A percentile compares a stretch with the other conserved stretches of the same genome.
Evolutionary conservation across 2,888 invertebrate species (phyloP).

Genomic region (Plemyria rubiginata): DNA sequence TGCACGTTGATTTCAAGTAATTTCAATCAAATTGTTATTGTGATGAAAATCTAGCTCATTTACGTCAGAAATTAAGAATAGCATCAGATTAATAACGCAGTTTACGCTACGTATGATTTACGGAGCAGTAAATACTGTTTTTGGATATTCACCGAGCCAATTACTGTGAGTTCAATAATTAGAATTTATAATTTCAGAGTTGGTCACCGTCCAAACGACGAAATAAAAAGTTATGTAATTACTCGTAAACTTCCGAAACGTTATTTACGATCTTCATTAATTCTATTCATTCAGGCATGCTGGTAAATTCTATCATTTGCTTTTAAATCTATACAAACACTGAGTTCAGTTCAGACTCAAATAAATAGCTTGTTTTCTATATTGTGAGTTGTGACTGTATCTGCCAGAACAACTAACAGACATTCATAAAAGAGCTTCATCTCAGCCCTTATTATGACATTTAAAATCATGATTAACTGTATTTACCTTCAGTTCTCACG

Average conservation of each 20-base stretch:
- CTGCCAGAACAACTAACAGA: no score
- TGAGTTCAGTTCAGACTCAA: no score
- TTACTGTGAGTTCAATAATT: conserved; percentile 16
- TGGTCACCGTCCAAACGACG: conserved; percentile 10
- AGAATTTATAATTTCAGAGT: conserved; percentile 12
- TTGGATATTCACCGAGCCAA: conserved; percentile 4
- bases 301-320: background rate
- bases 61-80: no score
- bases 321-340: background rate
- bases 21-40: background rate
- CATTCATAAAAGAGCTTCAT: no score
- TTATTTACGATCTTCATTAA: conserved; percentile 6
- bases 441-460: no score
- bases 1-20: background rate
- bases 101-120: background rate
- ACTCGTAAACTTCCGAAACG: conserved; percentile 2
- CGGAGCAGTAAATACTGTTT: background rate
- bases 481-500: background rate
- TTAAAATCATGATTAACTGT: background rate
- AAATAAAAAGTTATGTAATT: conserved; percentile 9
- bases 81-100: background rate
- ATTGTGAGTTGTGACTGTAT: no score
- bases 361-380: no score
- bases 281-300: conserved; percentile 7
- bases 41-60: background rate